Percentiles rank a stretch among this genome's conserved stretches.
Conservation (phyloP, 2,797 vertebrate genomes). For the Centroberyx gerrardi region DNA sequence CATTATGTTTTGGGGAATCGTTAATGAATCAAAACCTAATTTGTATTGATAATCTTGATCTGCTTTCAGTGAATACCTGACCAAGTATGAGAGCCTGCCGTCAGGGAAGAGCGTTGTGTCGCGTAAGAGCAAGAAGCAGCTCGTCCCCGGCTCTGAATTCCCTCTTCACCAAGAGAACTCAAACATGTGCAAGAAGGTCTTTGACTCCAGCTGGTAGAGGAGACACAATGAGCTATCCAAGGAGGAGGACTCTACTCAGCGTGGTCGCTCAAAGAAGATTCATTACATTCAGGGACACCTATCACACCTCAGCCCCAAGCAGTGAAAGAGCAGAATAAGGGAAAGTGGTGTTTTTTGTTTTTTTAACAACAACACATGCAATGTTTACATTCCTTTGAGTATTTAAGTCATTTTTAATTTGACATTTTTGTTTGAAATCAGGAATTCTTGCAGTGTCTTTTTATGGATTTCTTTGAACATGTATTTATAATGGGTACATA, state of each 20-base stretch:
- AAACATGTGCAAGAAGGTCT: constrained; percentile 95
- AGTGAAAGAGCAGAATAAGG: constrained; percentile 37
- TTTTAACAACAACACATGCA: constrained; percentile 80
- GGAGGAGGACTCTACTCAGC: constrained; percentile 11
- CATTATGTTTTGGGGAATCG: not conserved
- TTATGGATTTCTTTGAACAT: constrained; percentile 66
- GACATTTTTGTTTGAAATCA: constrained; percentile 67
- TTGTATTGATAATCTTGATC: not conserved
- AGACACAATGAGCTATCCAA: constrained; percentile 60
- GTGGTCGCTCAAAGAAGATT: constrained; percentile 45
- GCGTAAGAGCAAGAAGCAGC: constrained; percentile 80
- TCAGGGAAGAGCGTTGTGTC: constrained; percentile 86
- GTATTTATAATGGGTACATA: constrained; percentile 79
- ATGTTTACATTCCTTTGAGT: constrained; percentile 95
- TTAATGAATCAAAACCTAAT: constrained; percentile 3
- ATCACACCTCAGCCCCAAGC: constrained; percentile 49
- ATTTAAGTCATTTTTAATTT: constrained; percentile 90
- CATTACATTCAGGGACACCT: constrained; percentile 63
- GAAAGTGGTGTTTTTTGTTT: constrained; percentile 47
- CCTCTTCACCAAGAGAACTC: constrained; percentile 98
- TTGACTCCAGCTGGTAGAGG: constrained; percentile 83
- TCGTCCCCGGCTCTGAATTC: constrained; percentile 90
- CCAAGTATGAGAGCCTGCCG: constrained; percentile 90
- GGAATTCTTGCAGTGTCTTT: constrained; percentile 65
- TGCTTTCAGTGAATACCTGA: constrained; percentile 85